Evolutionary conservation across 2,113 vertebrate genomes (phyloP).

Genomic region (Nycticorax nycticorax): DNA sequence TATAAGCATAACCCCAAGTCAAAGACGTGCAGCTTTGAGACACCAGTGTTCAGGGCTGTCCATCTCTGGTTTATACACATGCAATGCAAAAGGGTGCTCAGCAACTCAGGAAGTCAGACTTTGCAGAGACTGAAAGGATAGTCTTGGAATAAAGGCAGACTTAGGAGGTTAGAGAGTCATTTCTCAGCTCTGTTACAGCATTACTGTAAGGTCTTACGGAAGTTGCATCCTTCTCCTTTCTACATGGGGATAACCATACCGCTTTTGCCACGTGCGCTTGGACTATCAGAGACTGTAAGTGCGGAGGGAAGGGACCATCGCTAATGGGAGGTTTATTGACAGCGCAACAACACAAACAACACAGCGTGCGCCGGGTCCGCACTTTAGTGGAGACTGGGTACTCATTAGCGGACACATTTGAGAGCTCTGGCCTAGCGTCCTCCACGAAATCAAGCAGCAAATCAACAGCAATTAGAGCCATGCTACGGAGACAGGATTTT

Average conservation of each 20-base stretch:
- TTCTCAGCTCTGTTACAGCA: not conserved
- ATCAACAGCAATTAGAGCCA: slow-evolving; percentile 38
- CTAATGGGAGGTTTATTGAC: not conserved
- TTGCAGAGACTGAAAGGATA: not conserved
- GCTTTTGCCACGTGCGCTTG: fast-evolving
- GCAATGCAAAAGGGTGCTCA: not conserved
- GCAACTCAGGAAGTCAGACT: not conserved
- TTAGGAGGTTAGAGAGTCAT: not conserved
- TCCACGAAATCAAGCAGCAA: slow-evolving; percentile 25
- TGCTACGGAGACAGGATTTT: not conserved
- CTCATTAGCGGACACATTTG: not conserved
- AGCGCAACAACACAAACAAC: not conserved
- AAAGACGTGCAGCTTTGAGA: not conserved
- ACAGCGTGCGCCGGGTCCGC: fast-evolving
- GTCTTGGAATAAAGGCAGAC: not conserved
- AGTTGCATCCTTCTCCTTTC: not conserved
- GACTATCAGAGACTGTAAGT: fast-evolving
- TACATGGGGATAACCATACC: fast-evolving
- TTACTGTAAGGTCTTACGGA: not conserved
- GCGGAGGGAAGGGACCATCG: not conserved
- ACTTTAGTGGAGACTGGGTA: not conserved
- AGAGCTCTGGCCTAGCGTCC: not conserved
- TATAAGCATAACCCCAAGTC: not conserved
- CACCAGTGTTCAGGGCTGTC: not conserved
- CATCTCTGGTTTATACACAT: not conserved